A percentile compares a stretch with the other conserved stretches of the same genome.
phyloP scores from a whole-genome alignment of 1,140 invertebrate species.

The Drosophila bifasciata region DNA sequence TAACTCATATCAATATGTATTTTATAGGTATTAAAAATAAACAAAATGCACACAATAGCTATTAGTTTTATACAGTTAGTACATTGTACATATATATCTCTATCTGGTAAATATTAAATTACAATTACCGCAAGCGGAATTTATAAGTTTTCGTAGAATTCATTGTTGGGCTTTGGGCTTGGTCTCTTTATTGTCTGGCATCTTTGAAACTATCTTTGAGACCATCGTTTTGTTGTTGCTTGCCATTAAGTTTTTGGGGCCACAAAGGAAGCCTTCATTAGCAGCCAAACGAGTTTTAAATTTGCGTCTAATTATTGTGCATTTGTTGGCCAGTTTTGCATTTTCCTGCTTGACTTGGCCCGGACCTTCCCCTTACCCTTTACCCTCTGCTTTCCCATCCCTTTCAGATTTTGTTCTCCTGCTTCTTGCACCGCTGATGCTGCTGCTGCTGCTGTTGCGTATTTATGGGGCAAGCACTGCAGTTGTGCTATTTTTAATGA shows the following conservation, averaged over 20 bases:
- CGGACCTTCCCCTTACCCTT: background rate
- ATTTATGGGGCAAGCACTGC: conserved; percentile 68
- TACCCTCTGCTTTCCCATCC: too few relatives aligned
- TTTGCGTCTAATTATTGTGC: conserved; percentile 77
- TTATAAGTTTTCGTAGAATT: too few relatives aligned
- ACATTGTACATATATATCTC: too few relatives aligned
- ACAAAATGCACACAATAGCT: too few relatives aligned
- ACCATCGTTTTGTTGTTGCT: conserved; percentile 5
- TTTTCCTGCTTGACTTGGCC: conserved; percentile 48
- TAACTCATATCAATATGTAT: too few relatives aligned
- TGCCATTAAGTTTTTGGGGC: conserved; percentile 19
- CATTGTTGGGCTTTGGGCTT: too few relatives aligned
- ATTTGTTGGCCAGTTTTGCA: conserved; percentile 64
- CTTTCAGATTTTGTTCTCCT: background rate
- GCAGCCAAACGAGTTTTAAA: conserved; percentile 61
- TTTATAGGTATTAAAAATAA: too few relatives aligned
- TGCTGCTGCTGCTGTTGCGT: conserved; percentile 37
- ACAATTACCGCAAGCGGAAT: too few relatives aligned
- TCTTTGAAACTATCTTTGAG: background rate
- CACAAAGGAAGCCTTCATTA: conserved; percentile 51
- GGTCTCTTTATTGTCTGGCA: conserved; percentile 8
- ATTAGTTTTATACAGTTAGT: too few relatives aligned
- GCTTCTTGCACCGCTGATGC: conserved; percentile 2
- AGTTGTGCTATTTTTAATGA: conserved; percentile 77
- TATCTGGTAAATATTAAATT: too few relatives aligned